phyloP scores from a whole-genome alignment of 2,888 invertebrate genomes.

The Protophormia terraenovae region DNA sequence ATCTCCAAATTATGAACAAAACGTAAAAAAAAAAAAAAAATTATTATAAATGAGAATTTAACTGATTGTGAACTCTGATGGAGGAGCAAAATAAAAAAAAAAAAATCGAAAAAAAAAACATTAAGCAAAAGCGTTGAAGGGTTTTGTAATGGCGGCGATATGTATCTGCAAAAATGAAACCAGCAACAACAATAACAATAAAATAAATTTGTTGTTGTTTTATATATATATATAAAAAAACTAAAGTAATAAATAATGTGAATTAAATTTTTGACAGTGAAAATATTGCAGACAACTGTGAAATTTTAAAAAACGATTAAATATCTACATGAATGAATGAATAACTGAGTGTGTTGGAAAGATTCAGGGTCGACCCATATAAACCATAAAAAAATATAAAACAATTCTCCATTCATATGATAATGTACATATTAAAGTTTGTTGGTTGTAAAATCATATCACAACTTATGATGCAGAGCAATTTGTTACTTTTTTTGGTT shows the following conservation, averaged over 20 bases:
- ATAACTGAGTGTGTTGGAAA: background rate
- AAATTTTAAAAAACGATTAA: conserved; percentile 68
- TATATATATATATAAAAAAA: conserved; percentile 10
- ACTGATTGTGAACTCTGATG: conserved; percentile 48
- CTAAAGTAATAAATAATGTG: conserved; percentile 66
- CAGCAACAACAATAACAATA: background rate
- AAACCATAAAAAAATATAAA: conserved; percentile 17
- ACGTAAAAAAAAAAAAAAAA: conserved; percentile 1
- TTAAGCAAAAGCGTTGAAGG: conserved; percentile 59
- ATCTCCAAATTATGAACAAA: background rate
- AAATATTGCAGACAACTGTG: conserved; percentile 67
- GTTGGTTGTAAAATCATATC: background rate
- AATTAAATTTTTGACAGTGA: conserved; percentile 68
- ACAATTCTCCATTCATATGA: conserved; percentile 16
- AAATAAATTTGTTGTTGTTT: background rate
- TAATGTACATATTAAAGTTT: conserved; percentile 8
- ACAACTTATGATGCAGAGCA: conserved; percentile 31
- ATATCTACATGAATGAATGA: conserved; percentile 14
- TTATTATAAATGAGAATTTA: conserved; percentile 59
- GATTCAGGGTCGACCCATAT: conserved; percentile 59
- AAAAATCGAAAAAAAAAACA: conserved; percentile 12
- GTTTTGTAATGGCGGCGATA: conserved; percentile 58
- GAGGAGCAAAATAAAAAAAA: background rate
- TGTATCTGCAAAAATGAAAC: conserved; percentile 46
- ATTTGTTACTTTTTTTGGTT: conserved; percentile 34